Percentiles rank a stretch among this genome's conserved stretches.
Conservation (phyloP, 2,888 invertebrate genomes). For the Melanargia galathea region DNA sequence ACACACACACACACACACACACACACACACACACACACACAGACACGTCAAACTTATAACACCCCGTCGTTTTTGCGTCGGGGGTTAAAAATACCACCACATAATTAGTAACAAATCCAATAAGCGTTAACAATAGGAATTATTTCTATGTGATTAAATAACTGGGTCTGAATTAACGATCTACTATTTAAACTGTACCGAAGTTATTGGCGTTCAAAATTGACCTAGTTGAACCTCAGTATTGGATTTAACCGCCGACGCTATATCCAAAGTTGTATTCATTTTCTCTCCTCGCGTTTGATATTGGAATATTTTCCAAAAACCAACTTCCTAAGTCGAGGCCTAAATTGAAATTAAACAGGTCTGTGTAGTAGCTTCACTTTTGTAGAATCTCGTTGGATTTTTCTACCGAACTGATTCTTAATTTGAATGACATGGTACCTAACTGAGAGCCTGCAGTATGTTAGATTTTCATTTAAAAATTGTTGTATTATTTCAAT, state of each 20-base stretch:
- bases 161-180: conserved; percentile 7
- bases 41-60: too few relatives aligned
- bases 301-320: conserved; percentile 3
- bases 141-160: conserved; percentile 8
- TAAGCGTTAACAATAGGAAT: conserved; percentile 3
- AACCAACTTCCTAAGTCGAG: neutral
- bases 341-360: neutral
- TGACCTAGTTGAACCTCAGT: conserved; percentile 14
- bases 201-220: conserved; percentile 15
- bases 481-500: too few relatives aligned
- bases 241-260: neutral
- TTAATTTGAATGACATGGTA: too few relatives aligned
- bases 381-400: too few relatives aligned
- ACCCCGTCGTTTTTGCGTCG: too few relatives aligned
- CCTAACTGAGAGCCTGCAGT: too few relatives aligned
- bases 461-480: too few relatives aligned
- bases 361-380: neutral
- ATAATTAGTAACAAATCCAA: neutral
- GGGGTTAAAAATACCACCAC: neutral
- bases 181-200: conserved; percentile 12
- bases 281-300: conserved; percentile 8
- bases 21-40: too few relatives aligned
- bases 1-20: too few relatives aligned
- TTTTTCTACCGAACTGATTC: too few relatives aligned
- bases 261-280: conserved; percentile 5